phyloP scores from a whole-genome alignment of 2,797 vertebrate genomes.

The Clarias laeviceps region DNA sequence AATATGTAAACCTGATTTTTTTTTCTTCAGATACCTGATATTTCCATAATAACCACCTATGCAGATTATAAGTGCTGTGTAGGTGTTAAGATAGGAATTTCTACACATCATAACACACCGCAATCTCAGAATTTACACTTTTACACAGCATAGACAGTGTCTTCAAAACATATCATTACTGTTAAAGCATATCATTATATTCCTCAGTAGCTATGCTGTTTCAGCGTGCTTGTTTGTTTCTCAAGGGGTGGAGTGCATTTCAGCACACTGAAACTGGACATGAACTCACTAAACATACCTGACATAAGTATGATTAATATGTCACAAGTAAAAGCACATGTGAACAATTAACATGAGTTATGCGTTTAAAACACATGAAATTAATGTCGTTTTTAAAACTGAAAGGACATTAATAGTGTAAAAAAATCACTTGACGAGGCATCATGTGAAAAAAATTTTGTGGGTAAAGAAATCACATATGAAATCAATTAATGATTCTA shows the following conservation, averaged over 20 bases:
- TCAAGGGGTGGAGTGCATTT: neutral
- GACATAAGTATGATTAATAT: neutral
- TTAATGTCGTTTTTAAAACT: neutral
- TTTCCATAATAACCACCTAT: constrained; percentile 34
- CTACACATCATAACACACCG: neutral
- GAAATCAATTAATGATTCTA: neutral
- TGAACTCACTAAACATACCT: neutral
- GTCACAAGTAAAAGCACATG: neutral
- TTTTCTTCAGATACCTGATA: neutral
- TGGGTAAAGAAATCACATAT: neutral
- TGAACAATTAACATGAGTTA: neutral
- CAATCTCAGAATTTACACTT: constrained; percentile 2
- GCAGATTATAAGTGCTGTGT: constrained; percentile 28
- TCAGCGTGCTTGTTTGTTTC: neutral
- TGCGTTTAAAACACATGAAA: neutral
- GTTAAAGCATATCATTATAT: neutral
- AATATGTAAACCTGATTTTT: constrained; percentile 12
- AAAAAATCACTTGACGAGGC: no score
- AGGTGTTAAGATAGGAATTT: neutral
- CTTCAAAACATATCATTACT: neutral
- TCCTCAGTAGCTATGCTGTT: neutral
- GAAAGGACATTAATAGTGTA: neutral
- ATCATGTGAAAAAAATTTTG: neutral
- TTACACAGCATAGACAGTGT: neutral
- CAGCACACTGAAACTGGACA: neutral